Evolutionary conservation across 2,113 vertebrate genomes (phyloP).

Genomic region (Aptenodytes patagonicus): DNA sequence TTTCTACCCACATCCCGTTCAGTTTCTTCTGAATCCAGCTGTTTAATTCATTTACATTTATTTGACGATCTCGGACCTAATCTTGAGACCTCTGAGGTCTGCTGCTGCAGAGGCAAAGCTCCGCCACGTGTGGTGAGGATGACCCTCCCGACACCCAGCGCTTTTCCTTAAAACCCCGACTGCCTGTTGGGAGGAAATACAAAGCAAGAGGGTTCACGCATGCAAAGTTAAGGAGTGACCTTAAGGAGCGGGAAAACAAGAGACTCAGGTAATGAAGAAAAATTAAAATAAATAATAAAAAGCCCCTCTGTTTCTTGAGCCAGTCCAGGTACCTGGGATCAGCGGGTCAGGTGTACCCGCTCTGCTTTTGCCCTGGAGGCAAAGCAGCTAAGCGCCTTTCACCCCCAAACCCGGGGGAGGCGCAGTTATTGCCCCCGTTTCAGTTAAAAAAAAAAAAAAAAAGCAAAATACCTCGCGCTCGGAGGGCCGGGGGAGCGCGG

Average conservation of each 20-base stretch:
- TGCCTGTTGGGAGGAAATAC: neutral
- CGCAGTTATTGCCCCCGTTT: neutral
- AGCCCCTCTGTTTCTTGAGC: neutral
- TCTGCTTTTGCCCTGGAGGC: neutral
- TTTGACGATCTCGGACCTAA: neutral
- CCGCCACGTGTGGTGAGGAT: rapidly evolving
- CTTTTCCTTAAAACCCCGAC: neutral
- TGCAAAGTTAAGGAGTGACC: neutral
- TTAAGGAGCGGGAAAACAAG: neutral
- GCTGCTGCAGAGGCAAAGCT: neutral
- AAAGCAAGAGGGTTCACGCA: rapidly evolving
- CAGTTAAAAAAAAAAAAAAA: no score
- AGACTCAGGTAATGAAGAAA: neutral
- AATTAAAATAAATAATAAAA: neutral
- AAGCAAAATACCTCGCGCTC: neutral
- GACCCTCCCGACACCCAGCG: rapidly evolving
- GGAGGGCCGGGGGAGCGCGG: neutral
- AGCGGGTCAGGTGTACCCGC: neutral
- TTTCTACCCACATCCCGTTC: neutral
- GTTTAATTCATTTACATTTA: neutral
- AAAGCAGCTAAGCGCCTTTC: neutral
- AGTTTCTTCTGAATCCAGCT: neutral
- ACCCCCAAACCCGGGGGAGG: neutral
- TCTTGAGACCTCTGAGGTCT: neutral
- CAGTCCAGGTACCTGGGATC: neutral